Base-by-base conservation (phyloP, 2,888 invertebrate genomes). In the Tryphoninae sp. region DNA sequence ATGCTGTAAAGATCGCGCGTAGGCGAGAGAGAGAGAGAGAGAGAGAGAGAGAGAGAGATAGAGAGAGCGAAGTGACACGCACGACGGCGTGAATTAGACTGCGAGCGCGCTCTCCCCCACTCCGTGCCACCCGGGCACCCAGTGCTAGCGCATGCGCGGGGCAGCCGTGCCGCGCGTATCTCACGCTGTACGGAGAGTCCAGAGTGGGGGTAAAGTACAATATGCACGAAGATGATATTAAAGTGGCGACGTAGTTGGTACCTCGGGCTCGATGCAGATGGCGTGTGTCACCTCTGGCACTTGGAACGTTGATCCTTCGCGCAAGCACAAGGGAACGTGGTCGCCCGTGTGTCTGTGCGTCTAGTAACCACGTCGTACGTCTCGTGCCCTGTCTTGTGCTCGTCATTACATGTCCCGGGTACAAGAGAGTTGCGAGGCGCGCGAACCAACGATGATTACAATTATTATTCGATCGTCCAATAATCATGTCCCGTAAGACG, bases 401-500 rank as follows among this genome's bases (percentile, higher is more conserved):
- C 87, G 85, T 87, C 88, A 87, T 89, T 89, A 89, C 86, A 84
- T 77, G 74, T 83, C 81, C 83, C 82, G 78, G 73, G 62, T 68
- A 40, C 22, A 23, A 59, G 42, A 73, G 77, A 69, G 64, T 26
- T 51, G 69, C 51, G 69, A 51, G 68, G 64, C 72, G 71, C 72
- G 75, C 77, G 73, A 77, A 64, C 79, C 79, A 72, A 73, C 85
- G 86, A 87, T 87, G 89, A 90, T 90, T 90, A 88, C 88, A 88
- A 90, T 90, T 88, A 90, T 91, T 90, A 89, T 88, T 89, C 87
- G 88, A 88, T 88, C 88, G 86, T 84, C 86, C 88, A 89, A 90
- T 89, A 89, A 90, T 90, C 89, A 89, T 90, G 89, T 89, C 88
- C 90, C 88, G 88, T 85, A 88, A 85, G 83, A 81, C 84, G 79